Base-by-base conservation (phyloP, 2,113 vertebrate genomes). In the Ictidomys tridecemlineatus region DNA sequence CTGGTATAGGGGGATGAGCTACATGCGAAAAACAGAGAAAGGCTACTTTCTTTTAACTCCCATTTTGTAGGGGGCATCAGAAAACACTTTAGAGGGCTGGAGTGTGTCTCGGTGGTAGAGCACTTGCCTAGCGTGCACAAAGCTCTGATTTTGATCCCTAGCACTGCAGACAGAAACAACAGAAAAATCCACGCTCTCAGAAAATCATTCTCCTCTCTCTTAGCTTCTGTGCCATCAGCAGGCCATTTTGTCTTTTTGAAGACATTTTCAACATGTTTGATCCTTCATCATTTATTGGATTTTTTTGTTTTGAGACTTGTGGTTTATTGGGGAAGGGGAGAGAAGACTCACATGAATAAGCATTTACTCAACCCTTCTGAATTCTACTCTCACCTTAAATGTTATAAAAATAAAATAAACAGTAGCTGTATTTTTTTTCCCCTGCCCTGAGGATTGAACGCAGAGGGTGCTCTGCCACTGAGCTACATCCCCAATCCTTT, bases 161-260 rank as follows among this genome's bases (percentile, higher is more conserved):
- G 18, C 56, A 24, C 56, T 22, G 56, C 56, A 58, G 20, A 58
- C 51, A 58, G 6, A 7, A 24, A 20, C 37, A 74, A 42, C 39
- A 24, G 37, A 74, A 26, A 74, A 4, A 61, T 20, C 34, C 26
- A 12, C 7, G 53, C 28, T 58, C 88, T 69, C 2, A 51, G 85
- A 88, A 63, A 78, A 89, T 18, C 14, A 0, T n/a, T 10, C 0
- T 56, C 73, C 28, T 82, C 77, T 58, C 53, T 6, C 14, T 45
- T 63, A 4, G 61, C 69, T 93, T 92, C 67, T 95, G 77, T 94
- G 96, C 94, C 97, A 63, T 95, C 97, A 84, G 48, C 91, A 78
- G 98, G 92, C 65, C 69, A 7, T 51, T 78, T 39, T 76, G 8
- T 78, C 91, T 42, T 65, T 85, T 72, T 37, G 80, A 96, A 17